Evolutionary conservation across 2,888 invertebrate species (phyloP), one percentile per base, ranked within the genome.

Genomic region (Parasteatoda lunata): DNA sequence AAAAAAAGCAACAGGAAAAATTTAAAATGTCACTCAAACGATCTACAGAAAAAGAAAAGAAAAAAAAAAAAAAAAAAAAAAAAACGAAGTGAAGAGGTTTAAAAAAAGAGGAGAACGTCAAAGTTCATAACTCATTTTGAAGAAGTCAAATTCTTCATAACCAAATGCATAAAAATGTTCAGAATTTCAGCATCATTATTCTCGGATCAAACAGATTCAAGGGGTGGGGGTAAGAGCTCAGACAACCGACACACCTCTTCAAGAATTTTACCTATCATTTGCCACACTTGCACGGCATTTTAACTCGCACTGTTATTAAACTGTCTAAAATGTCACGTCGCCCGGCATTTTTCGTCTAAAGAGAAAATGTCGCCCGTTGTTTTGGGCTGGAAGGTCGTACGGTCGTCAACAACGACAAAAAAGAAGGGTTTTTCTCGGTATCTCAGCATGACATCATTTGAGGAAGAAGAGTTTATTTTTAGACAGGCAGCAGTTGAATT

Each of bases 311-410:
- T 69, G 81, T 75, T 75, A 81, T 81, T 81, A 81, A 69, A 75
- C 69, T 81, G 81, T 81, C 81, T 54, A 75, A 68, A 68, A 75
- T 81, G 81, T 81, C 69, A 81, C 75, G 15, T 49, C 11, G 73
- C 15, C n/a, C 71, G 73, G 71, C 81, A 75, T 73, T 66, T 48
- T 59, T 30, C 47, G 52, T 30, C 77, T 78, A 45, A 47, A n/a
- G 9, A 52, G 78, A 59, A 78, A 78, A 69, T 78, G 78, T 78
- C 78, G 69, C 70, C 51, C 13, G 64, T 54, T 54, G 45, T 15
- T 51, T n/a, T 11, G 59, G 4, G 79, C 48, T 47, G 52, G 69
- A 75, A 81, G 81, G 81, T 81, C 75, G 75, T 48, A 68, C 9
- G 9, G 66, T 30, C 66, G 45, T 45, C 59, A 69, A 49, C 47